phyloP scores from a whole-genome alignment of 2,888 invertebrate species.

The Oscheius myriophilus region DNA sequence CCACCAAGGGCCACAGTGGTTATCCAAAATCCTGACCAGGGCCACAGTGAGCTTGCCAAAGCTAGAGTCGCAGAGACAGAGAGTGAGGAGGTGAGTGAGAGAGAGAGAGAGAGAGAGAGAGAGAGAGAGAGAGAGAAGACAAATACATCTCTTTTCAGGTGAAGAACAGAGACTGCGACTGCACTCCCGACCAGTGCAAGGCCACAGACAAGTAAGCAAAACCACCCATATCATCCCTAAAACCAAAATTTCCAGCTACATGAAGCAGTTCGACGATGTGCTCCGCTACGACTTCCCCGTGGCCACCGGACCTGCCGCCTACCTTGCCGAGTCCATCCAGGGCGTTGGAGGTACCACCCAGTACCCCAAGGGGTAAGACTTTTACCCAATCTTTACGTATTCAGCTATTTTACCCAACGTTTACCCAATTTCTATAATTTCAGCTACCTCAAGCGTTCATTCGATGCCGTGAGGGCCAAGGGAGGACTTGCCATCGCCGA shows the following conservation, averaged over 20 bases:
- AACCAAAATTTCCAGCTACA: conserved; percentile 75
- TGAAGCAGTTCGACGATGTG: conserved; percentile 83
- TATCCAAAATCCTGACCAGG: no score
- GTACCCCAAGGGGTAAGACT: conserved; percentile 77
- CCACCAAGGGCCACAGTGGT: no score
- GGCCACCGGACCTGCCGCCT: conserved; percentile 80
- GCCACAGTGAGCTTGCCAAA: no score
- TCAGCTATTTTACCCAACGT: not conserved
- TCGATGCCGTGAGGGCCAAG: conserved; percentile 81
- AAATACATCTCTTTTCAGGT: conserved; percentile 15
- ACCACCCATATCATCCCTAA: not conserved
- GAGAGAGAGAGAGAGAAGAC: no score
- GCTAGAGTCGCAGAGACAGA: no score
- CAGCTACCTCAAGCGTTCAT: conserved; percentile 83
- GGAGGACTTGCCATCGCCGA: conserved; percentile 91
- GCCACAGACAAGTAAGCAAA: conserved; percentile 77
- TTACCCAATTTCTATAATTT: not conserved
- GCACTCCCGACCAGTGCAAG: conserved; percentile 76
- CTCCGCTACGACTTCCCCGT: conserved; percentile 82
- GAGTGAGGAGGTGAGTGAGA: no score
- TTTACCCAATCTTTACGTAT: not conserved
- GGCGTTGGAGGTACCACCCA: conserved; percentile 94
- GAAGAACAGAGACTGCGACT: conserved; percentile 45
- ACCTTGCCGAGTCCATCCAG: conserved; percentile 93
- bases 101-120: no score